Percentiles rank a stretch among this genome's conserved stretches.
Evolutionary conservation across 2,888 invertebrate species (phyloP).

Genomic region (Koerneria pararmatus): DNA sequence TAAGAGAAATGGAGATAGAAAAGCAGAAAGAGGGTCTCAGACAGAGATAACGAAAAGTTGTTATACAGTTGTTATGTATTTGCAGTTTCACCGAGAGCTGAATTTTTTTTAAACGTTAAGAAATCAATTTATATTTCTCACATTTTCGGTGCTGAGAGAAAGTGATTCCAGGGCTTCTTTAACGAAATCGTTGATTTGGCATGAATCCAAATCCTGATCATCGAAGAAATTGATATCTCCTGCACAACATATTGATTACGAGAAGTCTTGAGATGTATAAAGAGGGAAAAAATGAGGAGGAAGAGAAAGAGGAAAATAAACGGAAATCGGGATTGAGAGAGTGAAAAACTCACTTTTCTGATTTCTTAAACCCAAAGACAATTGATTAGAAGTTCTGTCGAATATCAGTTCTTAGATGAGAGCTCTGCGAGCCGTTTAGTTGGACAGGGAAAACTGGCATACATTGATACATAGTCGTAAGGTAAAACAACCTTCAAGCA

Average conservation of each 20-base stretch:
- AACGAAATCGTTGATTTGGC: conserved; percentile 38
- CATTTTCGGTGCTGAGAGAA: not conserved
- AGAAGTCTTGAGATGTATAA: too few relatives aligned
- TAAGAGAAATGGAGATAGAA: not conserved
- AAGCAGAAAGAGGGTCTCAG: not conserved
- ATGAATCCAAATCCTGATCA: conserved; percentile 41
- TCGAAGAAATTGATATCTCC: conserved; percentile 40
- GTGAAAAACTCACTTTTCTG: not conserved
- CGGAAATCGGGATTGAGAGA: not conserved
- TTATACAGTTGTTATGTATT: not conserved
- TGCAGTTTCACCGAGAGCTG: not conserved
- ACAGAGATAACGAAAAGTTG: not conserved
- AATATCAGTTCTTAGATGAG: too few relatives aligned
- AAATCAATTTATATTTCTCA: not conserved
- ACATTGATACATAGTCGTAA: too few relatives aligned
- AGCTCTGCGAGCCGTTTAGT: too few relatives aligned
- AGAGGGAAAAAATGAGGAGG: too few relatives aligned
- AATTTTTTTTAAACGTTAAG: not conserved
- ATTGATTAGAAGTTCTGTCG: not conserved
- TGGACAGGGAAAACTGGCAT: too few relatives aligned
- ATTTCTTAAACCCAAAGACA: not conserved
- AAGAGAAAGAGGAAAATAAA: too few relatives aligned
- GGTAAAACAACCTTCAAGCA: too few relatives aligned
- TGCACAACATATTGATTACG: too few relatives aligned
- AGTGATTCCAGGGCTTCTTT: conserved; percentile 16